Conservation (phyloP, 2,113 vertebrate species). For the Microcebus tavaratra region DNA sequence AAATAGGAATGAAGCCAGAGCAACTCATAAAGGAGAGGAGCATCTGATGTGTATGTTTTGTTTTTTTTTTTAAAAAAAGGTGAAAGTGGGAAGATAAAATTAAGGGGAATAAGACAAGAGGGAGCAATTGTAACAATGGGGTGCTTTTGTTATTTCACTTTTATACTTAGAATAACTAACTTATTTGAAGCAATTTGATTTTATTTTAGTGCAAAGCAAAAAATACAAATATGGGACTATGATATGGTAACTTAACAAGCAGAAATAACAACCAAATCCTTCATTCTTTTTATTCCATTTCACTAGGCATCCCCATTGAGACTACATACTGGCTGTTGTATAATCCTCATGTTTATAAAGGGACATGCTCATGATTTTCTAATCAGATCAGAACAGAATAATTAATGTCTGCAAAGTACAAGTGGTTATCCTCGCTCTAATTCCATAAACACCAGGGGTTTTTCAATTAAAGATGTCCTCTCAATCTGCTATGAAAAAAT, state of each 20-base stretch:
- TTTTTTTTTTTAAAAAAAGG: constrained; percentile 22
- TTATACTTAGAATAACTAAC: constrained; percentile 1
- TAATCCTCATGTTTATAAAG: constrained; percentile 34
- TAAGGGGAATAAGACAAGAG: background rate
- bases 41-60: background rate
- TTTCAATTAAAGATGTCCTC: constrained; percentile 47
- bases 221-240: background rate
- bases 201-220: constrained; percentile 50
- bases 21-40: constrained; percentile 34
- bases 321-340: background rate
- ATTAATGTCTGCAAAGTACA: constrained; percentile 39
- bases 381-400: constrained; percentile 25
- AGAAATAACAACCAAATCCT: background rate
- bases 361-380: background rate
- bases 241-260: background rate
- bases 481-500: constrained; percentile 38
- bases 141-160: constrained; percentile 23
- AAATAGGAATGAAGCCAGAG: constrained; percentile 45
- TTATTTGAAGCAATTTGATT: constrained; percentile 20
- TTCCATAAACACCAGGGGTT: background rate
- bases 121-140: background rate
- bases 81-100: constrained; percentile 32
- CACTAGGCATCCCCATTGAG: background rate
- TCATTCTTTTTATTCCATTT: constrained; percentile 4
- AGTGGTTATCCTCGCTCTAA: background rate